phyloP scores from a whole-genome alignment of 2,888 invertebrate species.

The Volucella bombylans region DNA sequence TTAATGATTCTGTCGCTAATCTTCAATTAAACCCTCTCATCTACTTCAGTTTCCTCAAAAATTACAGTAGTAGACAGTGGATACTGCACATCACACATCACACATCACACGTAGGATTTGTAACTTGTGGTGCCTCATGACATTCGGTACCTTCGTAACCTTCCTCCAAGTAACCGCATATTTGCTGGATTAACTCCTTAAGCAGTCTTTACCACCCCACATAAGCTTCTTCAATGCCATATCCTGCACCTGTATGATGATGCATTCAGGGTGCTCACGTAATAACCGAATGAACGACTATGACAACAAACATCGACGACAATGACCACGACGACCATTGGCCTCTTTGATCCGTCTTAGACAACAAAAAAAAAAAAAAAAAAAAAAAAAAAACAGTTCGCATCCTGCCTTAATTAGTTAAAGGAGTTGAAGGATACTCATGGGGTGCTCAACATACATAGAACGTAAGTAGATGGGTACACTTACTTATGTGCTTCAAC shows the following conservation, averaged over 20 bases:
- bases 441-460: neutral
- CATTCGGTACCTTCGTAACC: conserved; percentile 37
- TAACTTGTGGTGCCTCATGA: conserved; percentile 16
- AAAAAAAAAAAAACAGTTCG: conserved; percentile 4
- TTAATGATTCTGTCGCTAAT: neutral
- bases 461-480: neutral
- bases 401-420: conserved; percentile 59
- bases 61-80: neutral
- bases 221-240: neutral
- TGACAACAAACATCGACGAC: neutral
- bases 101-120: conserved; percentile 4
- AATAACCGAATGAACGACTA: neutral
- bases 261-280: conserved; percentile 6
- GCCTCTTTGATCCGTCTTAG: conserved; percentile 10
- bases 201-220: neutral
- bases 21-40: neutral
- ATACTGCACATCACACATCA: neutral
- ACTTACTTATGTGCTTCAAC: conserved; percentile 29
- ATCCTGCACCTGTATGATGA: conserved; percentile 2
- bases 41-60: neutral
- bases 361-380: conserved; percentile 25
- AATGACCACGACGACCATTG: conserved; percentile 2
- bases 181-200: neutral
- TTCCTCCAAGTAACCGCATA: conserved; percentile 6
- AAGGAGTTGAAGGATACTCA: conserved; percentile 46